Percentiles rank a stretch among this genome's conserved stretches.
Evolutionary conservation across 1,140 invertebrate genomes (phyloP).

Genomic region (Hydropsyche tenuis): DNA sequence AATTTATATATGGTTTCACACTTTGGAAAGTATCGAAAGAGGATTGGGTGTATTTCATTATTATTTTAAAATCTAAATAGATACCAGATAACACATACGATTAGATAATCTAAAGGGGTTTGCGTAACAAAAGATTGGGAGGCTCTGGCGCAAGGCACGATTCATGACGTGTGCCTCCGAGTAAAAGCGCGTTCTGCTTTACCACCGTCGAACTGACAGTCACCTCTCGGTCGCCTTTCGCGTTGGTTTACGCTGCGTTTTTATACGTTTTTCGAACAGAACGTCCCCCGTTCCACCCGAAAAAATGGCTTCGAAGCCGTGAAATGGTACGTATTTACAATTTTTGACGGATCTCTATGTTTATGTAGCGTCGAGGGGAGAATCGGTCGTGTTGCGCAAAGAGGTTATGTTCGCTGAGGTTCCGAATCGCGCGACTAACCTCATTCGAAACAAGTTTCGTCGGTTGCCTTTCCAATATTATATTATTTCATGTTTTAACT

Average conservation of each 20-base stretch:
- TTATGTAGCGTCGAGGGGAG: too few relatives aligned
- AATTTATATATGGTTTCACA: too few relatives aligned
- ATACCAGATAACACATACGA: too few relatives aligned
- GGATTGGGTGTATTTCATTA: too few relatives aligned
- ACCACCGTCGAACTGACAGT: constrained; percentile 13
- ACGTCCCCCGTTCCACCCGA: background rate
- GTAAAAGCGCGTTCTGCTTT: constrained; percentile 19
- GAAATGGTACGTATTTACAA: background rate
- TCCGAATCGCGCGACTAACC: background rate
- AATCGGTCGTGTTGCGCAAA: background rate
- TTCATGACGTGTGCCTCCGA: too few relatives aligned
- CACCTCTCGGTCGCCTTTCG: background rate
- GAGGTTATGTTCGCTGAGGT: constrained; percentile 10
- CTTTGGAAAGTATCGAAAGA: too few relatives aligned
- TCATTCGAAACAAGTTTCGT: constrained; percentile 3
- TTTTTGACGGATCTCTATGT: background rate
- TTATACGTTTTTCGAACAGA: background rate
- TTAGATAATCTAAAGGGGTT: too few relatives aligned
- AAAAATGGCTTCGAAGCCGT: background rate
- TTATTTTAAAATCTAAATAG: too few relatives aligned
- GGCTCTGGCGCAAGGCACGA: too few relatives aligned
- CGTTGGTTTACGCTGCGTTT: background rate
- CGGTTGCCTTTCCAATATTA: background rate
- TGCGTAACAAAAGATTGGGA: too few relatives aligned
- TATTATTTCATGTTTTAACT: constrained; percentile 1